Base-by-base conservation (phyloP, 2,888 invertebrate species). In the Bugulina stolonifera region DNA sequence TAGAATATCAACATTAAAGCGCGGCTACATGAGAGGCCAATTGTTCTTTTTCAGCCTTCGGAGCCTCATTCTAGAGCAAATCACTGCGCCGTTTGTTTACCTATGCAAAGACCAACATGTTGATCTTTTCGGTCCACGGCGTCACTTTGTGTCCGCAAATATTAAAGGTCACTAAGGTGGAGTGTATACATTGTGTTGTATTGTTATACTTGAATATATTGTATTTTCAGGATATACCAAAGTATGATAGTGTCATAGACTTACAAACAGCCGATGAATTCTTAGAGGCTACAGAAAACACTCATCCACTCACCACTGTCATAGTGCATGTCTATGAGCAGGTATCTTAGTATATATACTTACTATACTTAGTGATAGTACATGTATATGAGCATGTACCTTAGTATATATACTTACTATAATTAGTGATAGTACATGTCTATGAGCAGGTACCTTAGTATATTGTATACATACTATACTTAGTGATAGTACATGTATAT, bases 261-360 rank as follows among this genome's bases (percentile, higher is more conserved):
- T 85, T 97, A 71, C 23, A 23, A 23, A 89, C 87, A 64, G 90
- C 91, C 32, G 89, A 91, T 69, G 90, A 92, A 76, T 96, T 93
- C 83, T 85, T 97, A 35, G 89, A 91, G 78, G 91, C 92, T 3
- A 90, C 97, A 75, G 97, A 97, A 80, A 90, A 92, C 78, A 94
- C 95, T 85, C 89, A 92, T 76, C 89, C 90, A 75, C 89, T 89
- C 74, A 91, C 93, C 0, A 92, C 91, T 0, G 87, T 97, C 0
- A 88, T 98, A 64, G 88, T 97, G 76, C 96, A 96, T 81, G 91
- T 98, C 76, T 95, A 91, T 81, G 93, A 93, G 81, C 88, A 89
- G 73, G 84, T 84, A 76, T 78, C 79, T 5, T 78, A 18, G n/a
- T 22, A 23, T 58, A 10, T 43, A 18, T 43, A 43, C 5, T 18